A percentile compares a stretch with the other conserved stretches of the same genome.
Evolutionary conservation across 2,888 invertebrate species (phyloP).

Genomic region (Lycia hirtaria): DNA sequence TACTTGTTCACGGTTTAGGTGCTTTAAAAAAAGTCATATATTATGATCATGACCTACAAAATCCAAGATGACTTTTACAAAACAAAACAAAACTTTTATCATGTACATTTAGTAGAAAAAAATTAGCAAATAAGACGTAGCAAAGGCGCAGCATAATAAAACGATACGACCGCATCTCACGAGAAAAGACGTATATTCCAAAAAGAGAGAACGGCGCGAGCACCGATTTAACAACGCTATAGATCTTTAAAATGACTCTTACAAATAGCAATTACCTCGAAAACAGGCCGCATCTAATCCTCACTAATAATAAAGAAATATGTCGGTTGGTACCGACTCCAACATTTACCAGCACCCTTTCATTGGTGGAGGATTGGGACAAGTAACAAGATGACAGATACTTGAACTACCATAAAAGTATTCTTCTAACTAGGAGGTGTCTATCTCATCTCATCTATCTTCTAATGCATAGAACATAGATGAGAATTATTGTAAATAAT

Average conservation of each 20-base stretch:
- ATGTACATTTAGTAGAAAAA: background rate
- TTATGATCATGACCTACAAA: too few species aligned
- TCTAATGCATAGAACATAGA: too few species aligned
- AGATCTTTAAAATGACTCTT: slow-evolving; percentile 58
- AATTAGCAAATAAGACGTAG: background rate
- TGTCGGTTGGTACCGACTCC: slow-evolving; percentile 43
- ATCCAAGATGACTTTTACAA: too few species aligned
- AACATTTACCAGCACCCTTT: slow-evolving; percentile 49
- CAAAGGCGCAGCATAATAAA: slow-evolving; percentile 14
- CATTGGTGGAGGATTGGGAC: slow-evolving; percentile 31
- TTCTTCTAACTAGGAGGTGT: too few species aligned
- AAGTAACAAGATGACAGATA: background rate
- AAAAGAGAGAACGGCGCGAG: slow-evolving; percentile 24
- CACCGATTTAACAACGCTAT: slow-evolving; percentile 41
- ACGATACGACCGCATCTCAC: slow-evolving; percentile 7
- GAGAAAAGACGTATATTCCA: slow-evolving; percentile 25
- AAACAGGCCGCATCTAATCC: slow-evolving; percentile 47
- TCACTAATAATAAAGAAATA: slow-evolving; percentile 51
- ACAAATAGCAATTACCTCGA: slow-evolving; percentile 59
- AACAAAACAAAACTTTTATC: background rate
- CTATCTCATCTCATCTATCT: too few species aligned
- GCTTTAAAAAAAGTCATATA: too few species aligned
- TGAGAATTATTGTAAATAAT: too few species aligned
- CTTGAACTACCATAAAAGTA: background rate
- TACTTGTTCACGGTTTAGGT: too few species aligned